Base-by-base conservation (phyloP, 2,888 invertebrate genomes). In the Meta bourneti region DNA sequence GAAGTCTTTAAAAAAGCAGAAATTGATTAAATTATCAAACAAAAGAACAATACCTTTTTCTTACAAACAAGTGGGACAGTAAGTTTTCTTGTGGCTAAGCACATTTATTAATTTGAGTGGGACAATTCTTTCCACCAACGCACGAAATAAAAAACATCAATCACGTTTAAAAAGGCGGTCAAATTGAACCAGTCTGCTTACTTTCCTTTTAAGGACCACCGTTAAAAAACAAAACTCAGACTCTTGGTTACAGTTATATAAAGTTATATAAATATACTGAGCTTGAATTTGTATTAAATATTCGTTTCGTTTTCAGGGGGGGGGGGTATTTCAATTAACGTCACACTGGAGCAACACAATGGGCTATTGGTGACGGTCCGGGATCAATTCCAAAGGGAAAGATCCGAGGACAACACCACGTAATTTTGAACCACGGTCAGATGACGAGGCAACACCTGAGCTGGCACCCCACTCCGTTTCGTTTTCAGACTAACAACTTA, bases 131-230 rank as follows among this genome's bases (percentile, higher is more conserved):
- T 48, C 81, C 91, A 91, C 91, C 91, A 91, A 91, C 91, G 91
- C 91, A 91, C 19, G 19, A 84, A 69, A 90, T 13, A 72, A 89
- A 89, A 79, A 86, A 83, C 69, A 85, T 84, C 71, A 74, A 70
- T 87, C 91, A 87, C 77, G 74, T 91, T 91, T 83, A 91, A 91
- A 91, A 91, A 91, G 91, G 91, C 91, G 91, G 91, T 83, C 87
- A 87, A 83, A 87, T 87, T 91, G 61, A 91, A 91, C 86, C 70
- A 77, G 91, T 87, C 91, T 91, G 87, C 87, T 87, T 83, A 91
- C 86, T 91, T 87, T 74, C 91, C 91, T 83, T 91, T 87, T 87
- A 91, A 52, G 91, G 91, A 48, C 79, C 34, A 78, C 61, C 51
- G 48, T 71, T 13, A 79, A 75, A 54, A 79, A 77, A 83, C 77